Evolutionary conservation across 2,888 invertebrate genomes (phyloP), one percentile per base, ranked within the genome.

Genomic region (Cremastobaeus sp.): DNA sequence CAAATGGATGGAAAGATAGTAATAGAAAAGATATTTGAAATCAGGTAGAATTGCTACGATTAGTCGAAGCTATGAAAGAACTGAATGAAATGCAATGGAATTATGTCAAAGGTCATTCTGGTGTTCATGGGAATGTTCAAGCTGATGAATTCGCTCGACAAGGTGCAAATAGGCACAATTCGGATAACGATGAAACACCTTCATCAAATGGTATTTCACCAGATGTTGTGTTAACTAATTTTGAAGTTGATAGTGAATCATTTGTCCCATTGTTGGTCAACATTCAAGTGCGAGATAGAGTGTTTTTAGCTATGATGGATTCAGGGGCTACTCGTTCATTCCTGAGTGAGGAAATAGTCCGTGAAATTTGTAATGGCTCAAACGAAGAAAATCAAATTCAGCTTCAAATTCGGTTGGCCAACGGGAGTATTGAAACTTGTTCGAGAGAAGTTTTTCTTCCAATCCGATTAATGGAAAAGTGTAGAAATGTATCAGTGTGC

Each of bases 41-140:
- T 28, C 3, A 21, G 11, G 18, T 5, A 3, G 57, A 57, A 20
- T 43, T 57, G 0, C 18, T 43, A 11, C 8, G 43, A 18, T 3
- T 57, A 8, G 14, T 45, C 15, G 35, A 25, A 21, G 11, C 8
- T 9, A 5, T 47, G 2, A 8, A 1, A 0, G 0, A 9, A 0
- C 37, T 45, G 25, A 28, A 34, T 2, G 6, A 15, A 6, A 25
- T 45, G 1, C 2, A 25, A 9, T 59, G 35, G 47, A 35, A 11
- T 8, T 59, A 47, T 20, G 54, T 54, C 1, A 54, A 39, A 18
- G 54, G 54, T 6, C 54, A 54, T 11, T 43, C 55, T 5, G 55
- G 43, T 1, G 14, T 32, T n/a, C 2, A 4, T 0, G 32, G n/a
- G 21, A 41, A 57, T 32, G 55, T 21, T n/a, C 11, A 30, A 21